Conservation (phyloP, 1,140 invertebrate genomes). For the Bombus balteatus region DNA sequence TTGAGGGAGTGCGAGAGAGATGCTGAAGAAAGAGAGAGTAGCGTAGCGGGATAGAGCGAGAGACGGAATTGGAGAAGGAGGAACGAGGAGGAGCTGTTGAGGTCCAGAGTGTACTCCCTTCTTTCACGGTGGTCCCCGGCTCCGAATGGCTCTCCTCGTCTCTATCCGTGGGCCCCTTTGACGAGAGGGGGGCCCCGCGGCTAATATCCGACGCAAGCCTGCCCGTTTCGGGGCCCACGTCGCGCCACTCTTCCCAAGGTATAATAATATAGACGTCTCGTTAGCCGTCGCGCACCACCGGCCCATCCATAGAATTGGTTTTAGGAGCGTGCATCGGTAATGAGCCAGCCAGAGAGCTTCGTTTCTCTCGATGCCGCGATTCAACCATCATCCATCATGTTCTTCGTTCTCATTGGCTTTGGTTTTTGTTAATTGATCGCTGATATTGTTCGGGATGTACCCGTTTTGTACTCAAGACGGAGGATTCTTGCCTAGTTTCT, state of each 20-base stretch:
- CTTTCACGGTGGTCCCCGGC: conserved; percentile 80
- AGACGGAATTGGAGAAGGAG: conserved; percentile 28
- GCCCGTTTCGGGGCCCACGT: conserved; percentile 65
- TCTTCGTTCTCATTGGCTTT: no score
- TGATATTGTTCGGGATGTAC: neutral
- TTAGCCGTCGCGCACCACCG: conserved; percentile 58
- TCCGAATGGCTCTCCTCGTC: conserved; percentile 73
- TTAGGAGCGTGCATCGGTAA: conserved; percentile 81
- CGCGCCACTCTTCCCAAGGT: conserved; percentile 57
- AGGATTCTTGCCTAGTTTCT: no score
- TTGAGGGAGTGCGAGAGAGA: no score
- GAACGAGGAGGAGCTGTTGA: conserved; percentile 65
- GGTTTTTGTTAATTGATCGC: conserved; percentile 15
- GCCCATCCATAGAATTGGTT: conserved; percentile 74
- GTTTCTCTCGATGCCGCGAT: conserved; percentile 65
- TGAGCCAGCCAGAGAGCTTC: conserved; percentile 67
- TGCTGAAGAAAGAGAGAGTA: neutral
- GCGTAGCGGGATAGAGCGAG: conserved; percentile 15
- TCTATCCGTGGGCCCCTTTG: conserved; percentile 68
- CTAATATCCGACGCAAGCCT: conserved; percentile 75
- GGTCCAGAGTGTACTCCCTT: conserved; percentile 70
- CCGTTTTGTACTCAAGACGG: no score
- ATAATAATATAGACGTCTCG: conserved; percentile 82
- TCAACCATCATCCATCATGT: no score
- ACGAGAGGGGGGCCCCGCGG: conserved; percentile 55